These are phyloP conservation scores for Eurois occulta DNA, from an alignment of 2,888 invertebrate species.

Conservation along the genomic window DNA sequence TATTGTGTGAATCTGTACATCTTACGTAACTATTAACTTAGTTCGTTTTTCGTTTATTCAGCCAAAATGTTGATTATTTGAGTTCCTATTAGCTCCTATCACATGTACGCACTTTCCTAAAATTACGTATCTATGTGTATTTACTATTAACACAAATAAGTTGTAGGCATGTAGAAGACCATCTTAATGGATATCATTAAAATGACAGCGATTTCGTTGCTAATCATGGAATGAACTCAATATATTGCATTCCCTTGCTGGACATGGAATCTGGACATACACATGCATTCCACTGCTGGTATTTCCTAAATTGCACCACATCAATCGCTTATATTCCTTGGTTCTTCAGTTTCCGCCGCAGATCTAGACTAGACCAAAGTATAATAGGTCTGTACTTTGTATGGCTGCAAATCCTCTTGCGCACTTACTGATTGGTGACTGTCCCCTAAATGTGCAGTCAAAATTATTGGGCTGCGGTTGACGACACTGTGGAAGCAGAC, in stretches of 20 bases:
- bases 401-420: not conserved
- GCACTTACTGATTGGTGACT: not conserved
- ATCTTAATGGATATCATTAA: slow-evolving; percentile 40
- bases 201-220: slow-evolving; percentile 27
- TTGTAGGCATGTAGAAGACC: slow-evolving; percentile 7
- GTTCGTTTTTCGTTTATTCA: slow-evolving; percentile 31
- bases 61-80: slow-evolving; percentile 29
- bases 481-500: not conserved
- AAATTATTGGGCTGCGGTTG: not conserved
- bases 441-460: not conserved
- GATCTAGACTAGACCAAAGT: not conserved
- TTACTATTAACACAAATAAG: slow-evolving; percentile 29
- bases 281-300: not conserved
- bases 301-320: slow-evolving; percentile 37
- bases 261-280: not conserved
- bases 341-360: not conserved
- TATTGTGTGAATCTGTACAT: slow-evolving; percentile 27
- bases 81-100: slow-evolving; percentile 5
- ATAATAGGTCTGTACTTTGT: not conserved
- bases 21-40: slow-evolving; percentile 49
- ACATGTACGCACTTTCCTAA: slow-evolving; percentile 41
- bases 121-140: slow-evolving; percentile 23
- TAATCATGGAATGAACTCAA: slow-evolving; percentile 7
- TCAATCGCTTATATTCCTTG: not conserved
- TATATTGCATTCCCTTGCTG: slow-evolving; percentile 19